Evolutionary conservation across 2,888 invertebrate species (phyloP), one percentile per base, ranked within the genome.

Genomic region (Tenodera sinensis): DNA sequence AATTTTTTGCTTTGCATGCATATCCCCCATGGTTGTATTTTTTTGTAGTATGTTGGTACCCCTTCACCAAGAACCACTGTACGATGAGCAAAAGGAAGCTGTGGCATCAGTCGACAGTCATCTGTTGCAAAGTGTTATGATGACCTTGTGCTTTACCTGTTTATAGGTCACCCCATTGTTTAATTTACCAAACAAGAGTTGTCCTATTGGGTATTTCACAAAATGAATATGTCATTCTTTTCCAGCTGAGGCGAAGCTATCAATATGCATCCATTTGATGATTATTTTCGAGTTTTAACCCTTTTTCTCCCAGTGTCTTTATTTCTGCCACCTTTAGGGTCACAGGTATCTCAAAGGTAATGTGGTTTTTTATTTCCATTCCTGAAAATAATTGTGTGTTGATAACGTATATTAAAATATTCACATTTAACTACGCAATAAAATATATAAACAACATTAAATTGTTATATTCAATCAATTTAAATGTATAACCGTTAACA

Each of bases 161-260:
- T 71, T 71, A 71, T 71, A 71, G 54, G 54, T 71, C 20, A 20
- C 54, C 25, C 27, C 27, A 47, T 9, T 85, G 85, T 15, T 83
- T 89, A 86, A 27, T 82, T 86, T 87, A 83, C 54, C 20, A 54
- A 71, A 20, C 87, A 89, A 87, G 84, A 28, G 54, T 71, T 87
- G 34, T 28, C 34, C 34, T 83, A 42, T 71, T 89, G 87, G 88
- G 15, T 88, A 87, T 89, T 42, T 88, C 88, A 88, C 88, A 85
- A 83, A 89, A 84, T 84, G 28, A 89, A 88, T 30, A 85, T 89
- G 89, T 89, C 84, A 83, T 88, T 89, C 88, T 89, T 83, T 89
- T 89, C 85, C 89, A 89, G 89, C 88, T 54, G 88, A 85, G 27
- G 81, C 54, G 88, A 85, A 25, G 28, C 28, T 42, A 28, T 85